phyloP scores from a whole-genome alignment of 2,113 vertebrate genomes.

The Taxidea taxus region DNA sequence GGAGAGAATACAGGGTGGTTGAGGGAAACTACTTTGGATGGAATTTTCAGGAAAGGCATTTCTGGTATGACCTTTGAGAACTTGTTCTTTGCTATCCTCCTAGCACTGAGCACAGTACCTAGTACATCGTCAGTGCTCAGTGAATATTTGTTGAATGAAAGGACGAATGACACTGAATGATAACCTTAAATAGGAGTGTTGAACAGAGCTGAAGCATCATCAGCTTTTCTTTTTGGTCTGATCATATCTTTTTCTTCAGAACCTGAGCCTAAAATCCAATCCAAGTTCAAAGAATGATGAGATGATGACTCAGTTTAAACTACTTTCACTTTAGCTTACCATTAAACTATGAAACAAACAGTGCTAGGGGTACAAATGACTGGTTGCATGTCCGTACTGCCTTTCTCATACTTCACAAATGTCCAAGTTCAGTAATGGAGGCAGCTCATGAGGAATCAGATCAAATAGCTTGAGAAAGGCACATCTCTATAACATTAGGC shows the following conservation, averaged over 20 bases:
- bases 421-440: neutral
- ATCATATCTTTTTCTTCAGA: neutral
- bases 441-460: neutral
- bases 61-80: neutral
- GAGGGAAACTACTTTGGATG: neutral
- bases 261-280: neutral
- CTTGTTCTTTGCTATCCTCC: neutral
- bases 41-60: neutral
- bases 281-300: neutral
- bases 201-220: neutral
- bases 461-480: neutral
- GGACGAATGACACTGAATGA: neutral
- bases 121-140: neutral
- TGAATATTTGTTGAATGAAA: constrained; percentile 7
- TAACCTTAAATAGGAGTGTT: neutral
- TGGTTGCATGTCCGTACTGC: neutral
- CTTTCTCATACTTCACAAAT: neutral
- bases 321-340: neutral
- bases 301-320: neutral
- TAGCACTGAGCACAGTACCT: neutral
- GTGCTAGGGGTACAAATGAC: neutral
- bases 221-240: neutral
- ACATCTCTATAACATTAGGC: neutral
- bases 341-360: neutral
- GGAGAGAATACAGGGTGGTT: neutral